These are phyloP conservation scores for Pterobdella sp. DNA, from an alignment of 2,888 invertebrate genomes.

Conservation along the genomic window DNA sequence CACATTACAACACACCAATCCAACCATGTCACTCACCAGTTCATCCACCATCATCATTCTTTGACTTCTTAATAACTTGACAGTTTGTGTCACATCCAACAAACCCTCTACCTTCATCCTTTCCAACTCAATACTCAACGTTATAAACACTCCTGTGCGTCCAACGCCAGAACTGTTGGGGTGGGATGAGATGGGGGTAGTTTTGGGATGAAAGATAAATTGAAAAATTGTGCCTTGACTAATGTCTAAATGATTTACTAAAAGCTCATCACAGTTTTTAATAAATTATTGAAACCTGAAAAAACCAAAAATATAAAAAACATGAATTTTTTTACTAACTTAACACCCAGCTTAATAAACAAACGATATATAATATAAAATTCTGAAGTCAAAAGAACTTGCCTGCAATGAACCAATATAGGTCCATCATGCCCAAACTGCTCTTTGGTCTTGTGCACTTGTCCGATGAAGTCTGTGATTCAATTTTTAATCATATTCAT, in stretches of 20 bases:
- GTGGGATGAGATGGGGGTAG: too few relatives aligned
- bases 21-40: slow-evolving; percentile 65
- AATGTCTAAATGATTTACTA: background rate
- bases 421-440: slow-evolving; percentile 99
- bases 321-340: too few relatives aligned
- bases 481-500: too few relatives aligned
- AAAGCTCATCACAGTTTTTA: background rate
- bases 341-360: too few relatives aligned
- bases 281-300: background rate
- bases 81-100: slow-evolving; percentile 97
- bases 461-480: slow-evolving; percentile 88
- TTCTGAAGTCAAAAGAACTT: too few relatives aligned
- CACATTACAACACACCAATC: background rate
- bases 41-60: slow-evolving; percentile 99
- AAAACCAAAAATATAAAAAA: too few relatives aligned
- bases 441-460: slow-evolving; percentile 98
- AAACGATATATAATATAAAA: too few relatives aligned
- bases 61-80: slow-evolving; percentile 91
- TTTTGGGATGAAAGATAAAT: too few relatives aligned
- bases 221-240: background rate
- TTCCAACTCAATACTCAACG: slow-evolving; percentile 91
- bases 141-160: slow-evolving; percentile 95
- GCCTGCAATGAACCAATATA: slow-evolving; percentile 94
- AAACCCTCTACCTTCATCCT: slow-evolving; percentile 98
- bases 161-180: slow-evolving; percentile 86